These are phyloP conservation scores for Diplogasteroides magnus DNA, from an alignment of 1,140 invertebrate species.

Conservation along the genomic window DNA sequence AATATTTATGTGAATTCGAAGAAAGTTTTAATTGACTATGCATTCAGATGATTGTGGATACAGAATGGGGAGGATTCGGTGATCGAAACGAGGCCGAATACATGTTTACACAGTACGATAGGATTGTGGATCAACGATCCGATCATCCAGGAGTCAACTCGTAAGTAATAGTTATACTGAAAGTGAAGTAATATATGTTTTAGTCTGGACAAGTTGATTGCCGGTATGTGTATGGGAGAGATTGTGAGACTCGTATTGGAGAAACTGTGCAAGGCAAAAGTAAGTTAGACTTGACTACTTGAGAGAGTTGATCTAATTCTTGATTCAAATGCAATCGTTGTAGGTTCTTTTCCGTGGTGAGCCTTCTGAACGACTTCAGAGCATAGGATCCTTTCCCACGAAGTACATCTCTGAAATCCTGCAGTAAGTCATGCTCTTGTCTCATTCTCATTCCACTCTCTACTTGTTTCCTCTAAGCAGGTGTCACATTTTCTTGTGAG, in stretches of 20 bases:
- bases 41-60: slow-evolving; percentile 56
- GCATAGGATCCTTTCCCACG: slow-evolving; percentile 50
- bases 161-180: slow-evolving; percentile 34
- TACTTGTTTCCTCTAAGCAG: neutral
- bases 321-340: too few relatives aligned
- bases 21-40: too few relatives aligned
- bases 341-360: slow-evolving; percentile 69
- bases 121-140: slow-evolving; percentile 54
- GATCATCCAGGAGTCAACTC: slow-evolving; percentile 56
- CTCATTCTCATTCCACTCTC: too few relatives aligned
- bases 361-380: slow-evolving; percentile 61
- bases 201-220: slow-evolving; percentile 84
- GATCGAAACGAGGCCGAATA: slow-evolving; percentile 56
- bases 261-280: slow-evolving; percentile 69
- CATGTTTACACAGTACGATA: slow-evolving; percentile 56
- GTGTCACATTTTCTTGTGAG: too few relatives aligned
- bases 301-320: neutral
- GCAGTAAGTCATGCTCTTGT: slow-evolving; percentile 29
- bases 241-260: slow-evolving; percentile 68
- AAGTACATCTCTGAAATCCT: slow-evolving; percentile 46
- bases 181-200: slow-evolving; percentile 25
- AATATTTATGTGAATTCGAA: too few relatives aligned
- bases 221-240: slow-evolving; percentile 82
- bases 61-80: slow-evolving; percentile 58
- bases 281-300: neutral